phyloP scores from a whole-genome alignment of 2,113 vertebrate genomes.

The Amazona guildingii region DNA sequence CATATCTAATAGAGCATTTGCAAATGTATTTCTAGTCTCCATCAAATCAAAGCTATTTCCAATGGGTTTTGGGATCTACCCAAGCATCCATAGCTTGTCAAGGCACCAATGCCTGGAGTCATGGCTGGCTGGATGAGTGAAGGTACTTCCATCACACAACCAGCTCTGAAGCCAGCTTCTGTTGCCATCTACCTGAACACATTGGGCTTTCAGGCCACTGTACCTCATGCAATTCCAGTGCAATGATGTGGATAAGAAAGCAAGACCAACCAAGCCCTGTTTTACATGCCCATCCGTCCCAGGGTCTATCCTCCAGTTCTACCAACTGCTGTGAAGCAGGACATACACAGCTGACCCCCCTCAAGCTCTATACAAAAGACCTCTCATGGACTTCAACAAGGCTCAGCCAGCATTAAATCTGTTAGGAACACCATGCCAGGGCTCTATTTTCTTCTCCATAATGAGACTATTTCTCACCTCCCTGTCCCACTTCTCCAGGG shows the following conservation, averaged over 20 bases:
- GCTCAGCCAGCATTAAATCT: neutral
- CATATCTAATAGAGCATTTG: no score
- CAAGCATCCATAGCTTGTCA: neutral
- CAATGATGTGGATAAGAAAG: neutral
- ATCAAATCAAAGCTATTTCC: neutral
- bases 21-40: neutral
- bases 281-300: no score
- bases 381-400: neutral
- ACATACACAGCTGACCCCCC: neutral
- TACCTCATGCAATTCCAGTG: neutral
- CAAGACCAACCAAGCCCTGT: neutral
- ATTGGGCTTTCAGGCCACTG: neutral
- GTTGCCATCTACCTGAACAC: neutral
- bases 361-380: neutral
- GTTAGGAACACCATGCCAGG: neutral
- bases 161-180: neutral
- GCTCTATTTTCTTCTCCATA: neutral
- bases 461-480: accelerated
- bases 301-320: neutral
- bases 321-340: neutral
- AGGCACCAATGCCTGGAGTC: neutral
- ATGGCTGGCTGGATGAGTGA: no score
- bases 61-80: neutral
- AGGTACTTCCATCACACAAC: neutral
- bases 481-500: neutral